Base-by-base conservation (phyloP, 2,113 vertebrate species). In the Lichenostomus cassidix region DNA sequence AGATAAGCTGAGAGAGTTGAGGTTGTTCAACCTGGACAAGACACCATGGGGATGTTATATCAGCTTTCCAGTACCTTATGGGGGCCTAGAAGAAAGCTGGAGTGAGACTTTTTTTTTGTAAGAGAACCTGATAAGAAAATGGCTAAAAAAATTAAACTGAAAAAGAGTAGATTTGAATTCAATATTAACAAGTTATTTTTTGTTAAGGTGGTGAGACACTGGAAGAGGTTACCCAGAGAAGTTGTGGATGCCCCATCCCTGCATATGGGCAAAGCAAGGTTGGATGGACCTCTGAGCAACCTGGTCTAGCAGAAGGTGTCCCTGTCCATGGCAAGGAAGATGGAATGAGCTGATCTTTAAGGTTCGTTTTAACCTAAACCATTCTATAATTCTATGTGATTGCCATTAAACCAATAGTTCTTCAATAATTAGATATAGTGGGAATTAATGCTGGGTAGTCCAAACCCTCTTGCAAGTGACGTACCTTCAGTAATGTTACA, bases 11-110 rank as follows among this genome's bases (percentile, higher is more conserved):
- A 58, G 50, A 49, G 12, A 73, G 15, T 9, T 50, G 27, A 37
- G 31, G 25, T 28, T 88, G 9, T 42, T 73, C 17, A 35, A 4
- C 31, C 42, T 80, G 25, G 42, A 56, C 17, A 42, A 56, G 31
- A 27, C 13, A 29, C 20, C 11, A 5, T 42, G 50, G 42, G 49
- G 29, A 50, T 0, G 0, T n/a, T 63, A 5, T 12, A 56, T 21
- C 17, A 46, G 20, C n/a, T 24, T 70, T 55, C 9, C 27, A 18
- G 17, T 21, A 49, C 12, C 14, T 41, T 35, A 12, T 29, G 31
- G 35, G 13, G 3, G 25, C 11, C 42, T 64, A 41, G 39, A 35
- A 49, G 7, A 23, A 49, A 49, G 9, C 2, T 64, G 25, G 25
- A 71, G 49, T 31, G 14, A 17, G 17, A 42, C 21, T 35, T 56